Evolutionary conservation across 2,113 vertebrate genomes (phyloP).

Genomic region (Pterophyllum scalare): DNA sequence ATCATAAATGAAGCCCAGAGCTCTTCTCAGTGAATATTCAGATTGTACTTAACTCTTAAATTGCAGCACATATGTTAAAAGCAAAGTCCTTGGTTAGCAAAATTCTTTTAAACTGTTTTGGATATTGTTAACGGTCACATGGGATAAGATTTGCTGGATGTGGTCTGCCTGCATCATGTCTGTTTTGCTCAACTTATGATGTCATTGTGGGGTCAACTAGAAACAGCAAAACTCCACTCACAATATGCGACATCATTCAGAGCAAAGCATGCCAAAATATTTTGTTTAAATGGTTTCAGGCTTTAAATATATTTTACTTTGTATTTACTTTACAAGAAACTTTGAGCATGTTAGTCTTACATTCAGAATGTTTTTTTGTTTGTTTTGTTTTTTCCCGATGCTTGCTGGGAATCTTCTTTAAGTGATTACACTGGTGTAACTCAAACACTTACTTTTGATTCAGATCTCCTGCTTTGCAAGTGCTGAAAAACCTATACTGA

Average conservation of each 20-base stretch:
- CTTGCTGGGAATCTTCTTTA: background rate
- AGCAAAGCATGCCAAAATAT: background rate
- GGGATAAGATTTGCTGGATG: background rate
- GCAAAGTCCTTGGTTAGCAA: background rate
- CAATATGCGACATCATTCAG: conserved; percentile 29
- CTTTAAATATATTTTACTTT: background rate
- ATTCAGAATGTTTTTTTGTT: background rate
- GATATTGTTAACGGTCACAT: conserved; percentile 10
- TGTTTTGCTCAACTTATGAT: conserved; percentile 57
- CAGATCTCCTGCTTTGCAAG: background rate
- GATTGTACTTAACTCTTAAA: background rate
- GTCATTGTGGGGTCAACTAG: conserved; percentile 42
- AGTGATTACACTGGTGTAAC: background rate
- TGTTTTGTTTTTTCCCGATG: background rate
- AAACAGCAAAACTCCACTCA: conserved; percentile 44
- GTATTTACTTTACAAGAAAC: background rate
- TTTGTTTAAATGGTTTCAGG: background rate
- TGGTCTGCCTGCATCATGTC: conserved; percentile 20
- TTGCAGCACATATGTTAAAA: background rate
- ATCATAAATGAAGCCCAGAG: background rate
- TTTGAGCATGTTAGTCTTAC: background rate
- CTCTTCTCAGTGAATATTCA: background rate
- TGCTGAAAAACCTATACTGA: background rate
- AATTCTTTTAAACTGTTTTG: background rate
- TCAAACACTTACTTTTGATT: background rate